phyloP scores from a whole-genome alignment of 2,113 vertebrate genomes.

The Rhynchopsitta pachyrhyncha region DNA sequence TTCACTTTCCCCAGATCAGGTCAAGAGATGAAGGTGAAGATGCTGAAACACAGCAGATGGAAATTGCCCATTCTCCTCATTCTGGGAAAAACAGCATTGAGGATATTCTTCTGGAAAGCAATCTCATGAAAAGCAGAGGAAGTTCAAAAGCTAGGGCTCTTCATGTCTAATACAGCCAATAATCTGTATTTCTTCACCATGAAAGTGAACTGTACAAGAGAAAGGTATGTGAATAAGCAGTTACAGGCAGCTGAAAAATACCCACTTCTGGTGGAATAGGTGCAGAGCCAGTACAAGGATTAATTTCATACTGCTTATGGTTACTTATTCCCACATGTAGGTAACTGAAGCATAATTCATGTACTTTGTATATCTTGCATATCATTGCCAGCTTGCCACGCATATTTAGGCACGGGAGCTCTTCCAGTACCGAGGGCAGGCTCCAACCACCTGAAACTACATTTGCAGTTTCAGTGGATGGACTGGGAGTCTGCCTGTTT shows the following conservation, averaged over 20 bases:
- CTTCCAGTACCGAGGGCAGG: background rate
- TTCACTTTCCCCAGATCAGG: background rate
- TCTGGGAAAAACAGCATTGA: background rate
- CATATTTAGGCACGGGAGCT: background rate
- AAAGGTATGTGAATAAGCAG: background rate
- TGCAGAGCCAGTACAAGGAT: background rate
- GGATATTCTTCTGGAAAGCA: background rate
- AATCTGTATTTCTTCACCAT: background rate
- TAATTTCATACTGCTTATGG: background rate
- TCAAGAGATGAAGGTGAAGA: background rate
- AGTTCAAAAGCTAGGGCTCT: background rate
- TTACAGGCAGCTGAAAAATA: background rate
- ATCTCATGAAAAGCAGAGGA: background rate
- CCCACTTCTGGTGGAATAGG: background rate
- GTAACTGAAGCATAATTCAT: background rate
- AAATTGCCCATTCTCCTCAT: background rate
- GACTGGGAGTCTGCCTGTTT: background rate
- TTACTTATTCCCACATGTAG: background rate
- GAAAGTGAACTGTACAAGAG: background rate
- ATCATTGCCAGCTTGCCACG: background rate
- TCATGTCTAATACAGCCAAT: background rate
- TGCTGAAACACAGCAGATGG: background rate
- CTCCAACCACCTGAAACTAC: background rate
- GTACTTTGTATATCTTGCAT: background rate
- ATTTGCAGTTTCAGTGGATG: background rate